These are phyloP conservation scores for Tethea ocularis DNA, from an alignment of 2,888 invertebrate genomes.

Conservation along the genomic window DNA sequence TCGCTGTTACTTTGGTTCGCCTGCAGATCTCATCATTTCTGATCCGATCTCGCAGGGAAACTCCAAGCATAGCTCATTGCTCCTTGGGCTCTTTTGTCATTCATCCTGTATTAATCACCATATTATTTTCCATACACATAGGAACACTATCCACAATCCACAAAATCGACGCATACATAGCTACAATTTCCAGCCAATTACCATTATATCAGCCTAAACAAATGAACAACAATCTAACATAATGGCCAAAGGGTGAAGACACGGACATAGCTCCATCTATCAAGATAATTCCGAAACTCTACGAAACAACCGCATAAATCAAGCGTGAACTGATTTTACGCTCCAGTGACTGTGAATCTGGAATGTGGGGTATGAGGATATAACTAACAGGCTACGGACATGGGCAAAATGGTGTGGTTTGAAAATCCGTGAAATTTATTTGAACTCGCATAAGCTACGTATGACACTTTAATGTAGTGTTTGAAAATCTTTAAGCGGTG, in stretches of 20 bases:
- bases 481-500: not conserved
- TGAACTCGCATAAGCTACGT: not conserved
- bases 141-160: too few species aligned
- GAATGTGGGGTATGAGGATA: conserved; percentile 18
- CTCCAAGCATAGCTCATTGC: too few species aligned
- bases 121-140: too few species aligned
- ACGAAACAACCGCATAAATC: conserved; percentile 39
- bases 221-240: not conserved
- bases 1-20: too few species aligned
- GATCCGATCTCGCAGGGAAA: too few species aligned
- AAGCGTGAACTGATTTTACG: conserved; percentile 47
- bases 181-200: not conserved
- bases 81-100: too few species aligned
- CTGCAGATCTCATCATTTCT: too few species aligned
- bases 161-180: too few species aligned
- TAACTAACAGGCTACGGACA: not conserved
- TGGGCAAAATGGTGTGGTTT: not conserved
- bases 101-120: too few species aligned
- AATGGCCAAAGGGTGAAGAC: not conserved
- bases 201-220: not conserved
- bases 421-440: not conserved
- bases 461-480: not conserved
- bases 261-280: conserved; percentile 25
- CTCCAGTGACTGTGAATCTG: conserved; percentile 33
- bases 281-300: conserved; percentile 34